Conservation (phyloP, 2,113 vertebrate genomes). For the Nansenia antarctica region DNA sequence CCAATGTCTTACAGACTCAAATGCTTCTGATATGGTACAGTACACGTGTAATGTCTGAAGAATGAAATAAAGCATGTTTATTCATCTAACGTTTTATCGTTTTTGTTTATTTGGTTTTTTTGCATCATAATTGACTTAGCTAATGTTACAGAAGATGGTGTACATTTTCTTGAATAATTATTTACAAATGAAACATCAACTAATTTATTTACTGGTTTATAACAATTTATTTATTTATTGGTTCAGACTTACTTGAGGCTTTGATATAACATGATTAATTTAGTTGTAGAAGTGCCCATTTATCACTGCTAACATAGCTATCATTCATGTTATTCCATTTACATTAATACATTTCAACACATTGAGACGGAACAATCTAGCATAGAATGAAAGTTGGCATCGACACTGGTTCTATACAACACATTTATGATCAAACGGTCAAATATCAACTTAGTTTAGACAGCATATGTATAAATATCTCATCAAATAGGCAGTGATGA, state of each 20-base stretch:
- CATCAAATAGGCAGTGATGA: too few species aligned
- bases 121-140: not conserved
- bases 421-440: not conserved
- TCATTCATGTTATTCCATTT: not conserved
- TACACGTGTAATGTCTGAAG: slow-evolving; percentile 51
- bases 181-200: too few species aligned
- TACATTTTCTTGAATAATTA: not conserved
- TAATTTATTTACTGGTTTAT: too few species aligned
- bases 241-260: not conserved
- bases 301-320: not conserved
- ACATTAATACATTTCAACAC: not conserved
- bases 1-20: slow-evolving; percentile 47
- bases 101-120: not conserved
- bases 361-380: too few species aligned
- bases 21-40: slow-evolving; percentile 42
- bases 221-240: too few species aligned
- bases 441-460: not conserved
- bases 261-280: not conserved
- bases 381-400: not conserved
- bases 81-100: slow-evolving; percentile 30
- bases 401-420: not conserved
- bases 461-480: not conserved
- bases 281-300: not conserved
- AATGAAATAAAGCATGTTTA: slow-evolving; percentile 75
- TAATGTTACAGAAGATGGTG: not conserved